Percentiles rank a stretch among this genome's conserved stretches.
Evolutionary conservation across 2,113 vertebrate genomes (phyloP).

Genomic region (Nyctereutes procyonoides): DNA sequence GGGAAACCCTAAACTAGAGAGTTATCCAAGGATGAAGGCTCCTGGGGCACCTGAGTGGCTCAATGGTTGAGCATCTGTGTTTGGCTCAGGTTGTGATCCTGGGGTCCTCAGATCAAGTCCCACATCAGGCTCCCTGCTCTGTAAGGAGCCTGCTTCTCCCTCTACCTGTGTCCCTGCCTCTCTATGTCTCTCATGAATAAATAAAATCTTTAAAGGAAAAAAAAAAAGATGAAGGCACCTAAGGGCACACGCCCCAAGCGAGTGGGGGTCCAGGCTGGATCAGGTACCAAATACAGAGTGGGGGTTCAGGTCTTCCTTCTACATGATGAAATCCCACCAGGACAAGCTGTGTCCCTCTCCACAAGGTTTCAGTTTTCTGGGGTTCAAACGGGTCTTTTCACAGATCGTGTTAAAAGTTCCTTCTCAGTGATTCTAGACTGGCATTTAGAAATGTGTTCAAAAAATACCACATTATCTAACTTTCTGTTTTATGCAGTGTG

Average conservation of each 20-base stretch:
- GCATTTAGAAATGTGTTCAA: not conserved
- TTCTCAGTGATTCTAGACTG: not conserved
- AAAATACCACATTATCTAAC: not conserved
- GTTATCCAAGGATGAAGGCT: not conserved
- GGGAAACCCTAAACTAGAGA: not conserved
- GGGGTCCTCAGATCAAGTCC: too few relatives aligned
- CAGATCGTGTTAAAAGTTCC: not conserved
- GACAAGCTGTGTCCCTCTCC: not conserved
- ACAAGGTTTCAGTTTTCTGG: not conserved
- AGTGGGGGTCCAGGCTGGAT: not conserved
- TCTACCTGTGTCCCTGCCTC: too few relatives aligned
- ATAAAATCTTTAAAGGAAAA: too few relatives aligned
- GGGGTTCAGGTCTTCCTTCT: not conserved
- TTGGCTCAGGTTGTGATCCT: too few relatives aligned
- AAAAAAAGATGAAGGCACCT: not conserved
- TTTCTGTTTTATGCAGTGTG: not conserved
- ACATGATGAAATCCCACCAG: too few relatives aligned
- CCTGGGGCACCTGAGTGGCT: too few relatives aligned
- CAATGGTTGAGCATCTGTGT: too few relatives aligned
- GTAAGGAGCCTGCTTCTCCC: too few relatives aligned
- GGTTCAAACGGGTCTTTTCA: not conserved
- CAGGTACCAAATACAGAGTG: accelerated
- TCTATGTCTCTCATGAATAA: too few relatives aligned
- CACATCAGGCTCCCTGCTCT: too few relatives aligned
- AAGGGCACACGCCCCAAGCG: too few relatives aligned